A percentile compares a stretch with the other conserved stretches of the same genome.
Conservation (phyloP, 2,888 invertebrate genomes). For the Sinodicranocentrus sp. region DNA sequence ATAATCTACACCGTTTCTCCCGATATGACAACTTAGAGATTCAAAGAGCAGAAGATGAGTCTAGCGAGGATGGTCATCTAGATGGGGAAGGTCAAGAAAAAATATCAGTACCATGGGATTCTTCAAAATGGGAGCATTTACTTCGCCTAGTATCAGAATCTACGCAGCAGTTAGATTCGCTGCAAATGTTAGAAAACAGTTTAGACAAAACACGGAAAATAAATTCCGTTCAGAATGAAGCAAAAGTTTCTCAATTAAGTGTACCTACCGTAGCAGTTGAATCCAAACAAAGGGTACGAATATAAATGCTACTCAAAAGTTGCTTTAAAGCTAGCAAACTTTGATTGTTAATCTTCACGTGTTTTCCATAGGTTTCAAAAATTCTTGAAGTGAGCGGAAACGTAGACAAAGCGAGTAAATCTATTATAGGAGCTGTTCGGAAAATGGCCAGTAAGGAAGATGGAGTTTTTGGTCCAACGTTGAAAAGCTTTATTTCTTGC, state of each 20-base stretch:
- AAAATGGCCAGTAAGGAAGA: conserved; percentile 72
- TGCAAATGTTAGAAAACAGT: conserved; percentile 70
- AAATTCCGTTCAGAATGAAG: conserved; percentile 38
- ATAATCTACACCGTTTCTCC: conserved; percentile 73
- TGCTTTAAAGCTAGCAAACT: not conserved
- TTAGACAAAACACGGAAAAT: conserved; percentile 58
- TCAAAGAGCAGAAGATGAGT: conserved; percentile 69
- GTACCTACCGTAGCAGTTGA: conserved; percentile 51
- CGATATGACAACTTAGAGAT: conserved; percentile 76
- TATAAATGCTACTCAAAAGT: not conserved
- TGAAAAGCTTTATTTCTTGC: conserved; percentile 76
- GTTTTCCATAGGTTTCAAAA: conserved; percentile 70
- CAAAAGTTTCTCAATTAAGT: conserved; percentile 31
- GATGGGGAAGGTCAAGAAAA: conserved; percentile 71
- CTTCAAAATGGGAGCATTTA: conserved; percentile 71
- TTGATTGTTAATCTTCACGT: not conserved
- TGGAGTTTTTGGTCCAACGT: conserved; percentile 76
- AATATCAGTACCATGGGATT: conserved; percentile 90
- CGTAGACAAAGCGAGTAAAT: conserved; percentile 73
- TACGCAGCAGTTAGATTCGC: conserved; percentile 74
- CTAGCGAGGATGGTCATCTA: conserved; percentile 69
- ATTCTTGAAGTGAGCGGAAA: conserved; percentile 74
- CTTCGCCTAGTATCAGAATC: conserved; percentile 75
- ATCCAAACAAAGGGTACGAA: conserved; percentile 57
- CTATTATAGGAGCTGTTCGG: conserved; percentile 71